Percentiles rank a stretch among this genome's conserved stretches.
phyloP scores from a whole-genome alignment of 2,113 vertebrate species.

The Toxotes chatareus region DNA sequence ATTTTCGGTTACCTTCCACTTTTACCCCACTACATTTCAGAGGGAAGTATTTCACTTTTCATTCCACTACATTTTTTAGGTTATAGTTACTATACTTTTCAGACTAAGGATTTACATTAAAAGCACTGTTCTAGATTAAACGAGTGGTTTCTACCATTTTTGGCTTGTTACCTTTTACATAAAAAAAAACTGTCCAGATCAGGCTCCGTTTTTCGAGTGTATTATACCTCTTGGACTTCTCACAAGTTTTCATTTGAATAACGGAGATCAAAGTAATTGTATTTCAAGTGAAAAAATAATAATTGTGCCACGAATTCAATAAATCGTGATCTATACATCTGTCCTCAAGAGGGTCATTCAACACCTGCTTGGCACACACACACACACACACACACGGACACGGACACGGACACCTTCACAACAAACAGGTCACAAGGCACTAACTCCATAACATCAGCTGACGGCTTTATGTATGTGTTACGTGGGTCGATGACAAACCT shows the following conservation, averaged over 20 bases:
- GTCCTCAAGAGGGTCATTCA: not conserved
- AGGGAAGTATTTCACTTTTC: not conserved
- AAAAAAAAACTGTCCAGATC: too few relatives aligned
- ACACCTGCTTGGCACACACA: not conserved
- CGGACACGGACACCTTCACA: not conserved
- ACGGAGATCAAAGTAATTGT: not conserved
- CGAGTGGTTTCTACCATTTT: too few relatives aligned
- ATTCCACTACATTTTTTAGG: not conserved
- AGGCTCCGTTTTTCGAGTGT: too few relatives aligned
- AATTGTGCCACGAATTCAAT: not conserved
- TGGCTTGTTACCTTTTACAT: too few relatives aligned
- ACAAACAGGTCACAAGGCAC: conserved; percentile 16
- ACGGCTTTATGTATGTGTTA: not conserved
- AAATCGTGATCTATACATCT: not conserved
- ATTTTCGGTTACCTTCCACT: too few relatives aligned
- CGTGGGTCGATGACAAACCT: not conserved
- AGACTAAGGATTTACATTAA: too few relatives aligned
- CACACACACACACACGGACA: not conserved
- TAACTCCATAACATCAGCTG: conserved; percentile 25
- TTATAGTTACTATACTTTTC: too few relatives aligned
- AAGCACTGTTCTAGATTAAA: too few relatives aligned
- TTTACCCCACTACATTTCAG: too few relatives aligned
- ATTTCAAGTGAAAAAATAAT: not conserved
- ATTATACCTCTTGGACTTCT: too few relatives aligned
- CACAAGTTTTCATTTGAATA: too few relatives aligned